phyloP scores from a whole-genome alignment of 92 coral and sea anemone genomes.

The Porites lobata region DNA sequence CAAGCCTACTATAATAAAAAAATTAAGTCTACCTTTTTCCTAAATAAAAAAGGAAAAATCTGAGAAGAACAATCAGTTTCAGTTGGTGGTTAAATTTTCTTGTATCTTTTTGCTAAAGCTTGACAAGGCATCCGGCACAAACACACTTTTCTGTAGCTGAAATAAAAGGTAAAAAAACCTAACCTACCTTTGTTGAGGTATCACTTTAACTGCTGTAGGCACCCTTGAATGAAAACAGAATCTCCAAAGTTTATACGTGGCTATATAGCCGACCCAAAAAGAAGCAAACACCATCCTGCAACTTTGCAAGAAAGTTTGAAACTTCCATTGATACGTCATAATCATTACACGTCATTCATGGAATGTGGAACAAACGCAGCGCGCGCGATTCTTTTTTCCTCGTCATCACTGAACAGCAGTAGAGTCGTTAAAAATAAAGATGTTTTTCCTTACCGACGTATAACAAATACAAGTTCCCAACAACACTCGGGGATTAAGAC shows the following conservation, averaged over 20 bases:
- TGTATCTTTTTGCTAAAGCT: too few relatives aligned
- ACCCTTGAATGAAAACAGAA: neutral
- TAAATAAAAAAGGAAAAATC: too few relatives aligned
- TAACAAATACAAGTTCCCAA: too few relatives aligned
- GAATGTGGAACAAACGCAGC: neutral
- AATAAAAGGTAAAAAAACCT: neutral
- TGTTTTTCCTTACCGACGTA: too few relatives aligned
- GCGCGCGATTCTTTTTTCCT: neutral
- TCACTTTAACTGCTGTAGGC: neutral
- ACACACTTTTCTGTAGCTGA: neutral
- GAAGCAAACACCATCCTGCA: neutral
- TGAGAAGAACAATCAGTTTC: too few relatives aligned
- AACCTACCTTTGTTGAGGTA: conserved; percentile 3
- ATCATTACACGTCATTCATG: neutral
- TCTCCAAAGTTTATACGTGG: neutral
- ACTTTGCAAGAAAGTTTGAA: neutral
- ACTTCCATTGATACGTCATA: conserved; percentile 8
- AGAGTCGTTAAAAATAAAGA: too few relatives aligned
- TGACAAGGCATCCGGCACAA: neutral
- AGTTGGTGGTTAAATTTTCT: too few relatives aligned
- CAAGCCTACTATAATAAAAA: too few relatives aligned
- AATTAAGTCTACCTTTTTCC: too few relatives aligned
- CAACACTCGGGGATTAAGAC: too few relatives aligned
- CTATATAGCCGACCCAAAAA: neutral
- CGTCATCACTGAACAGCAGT: too few relatives aligned